These are phyloP conservation scores for Caenorhabditis sulstoni DNA, from an alignment of 2,888 invertebrate genomes.

Conservation along the genomic window DNA sequence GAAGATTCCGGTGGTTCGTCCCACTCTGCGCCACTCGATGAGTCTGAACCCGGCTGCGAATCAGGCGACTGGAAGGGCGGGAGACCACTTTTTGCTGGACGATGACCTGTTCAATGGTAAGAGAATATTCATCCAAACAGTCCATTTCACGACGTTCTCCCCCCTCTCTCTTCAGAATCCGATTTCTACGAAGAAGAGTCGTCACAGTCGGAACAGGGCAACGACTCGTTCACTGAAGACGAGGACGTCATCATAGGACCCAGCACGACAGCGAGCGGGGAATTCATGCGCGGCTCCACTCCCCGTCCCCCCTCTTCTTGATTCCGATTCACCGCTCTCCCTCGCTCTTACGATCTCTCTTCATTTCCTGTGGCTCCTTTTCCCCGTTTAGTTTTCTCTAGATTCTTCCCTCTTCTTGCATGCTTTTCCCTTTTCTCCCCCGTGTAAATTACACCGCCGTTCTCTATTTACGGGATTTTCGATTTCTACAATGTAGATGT, in stretches of 20 bases:
- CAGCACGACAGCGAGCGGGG: constrained; percentile 12
- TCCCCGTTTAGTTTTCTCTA: too few relatives aligned
- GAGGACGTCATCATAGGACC: constrained; percentile 51
- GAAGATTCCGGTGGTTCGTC: constrained; percentile 66
- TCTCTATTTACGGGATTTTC: too few relatives aligned
- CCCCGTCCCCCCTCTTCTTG: constrained; percentile 18
- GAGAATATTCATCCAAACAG: background rate
- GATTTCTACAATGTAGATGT: too few relatives aligned
- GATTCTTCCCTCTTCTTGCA: too few relatives aligned
- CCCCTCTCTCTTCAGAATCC: background rate
- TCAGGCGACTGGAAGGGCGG: constrained; percentile 35
- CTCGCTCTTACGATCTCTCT: too few relatives aligned
- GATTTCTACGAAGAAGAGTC: constrained; percentile 46
- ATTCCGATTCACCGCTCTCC: background rate
- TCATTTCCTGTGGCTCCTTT: too few relatives aligned
- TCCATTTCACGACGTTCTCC: background rate
- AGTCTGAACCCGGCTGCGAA: constrained; percentile 51
- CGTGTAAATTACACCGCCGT: too few relatives aligned
- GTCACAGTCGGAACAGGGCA: constrained; percentile 60
- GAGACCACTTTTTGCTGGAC: constrained; percentile 51
- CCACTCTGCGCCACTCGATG: constrained; percentile 63
- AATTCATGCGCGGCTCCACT: constrained; percentile 18
- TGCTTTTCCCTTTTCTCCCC: too few relatives aligned
- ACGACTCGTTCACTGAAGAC: constrained; percentile 57
- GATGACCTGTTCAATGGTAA: constrained; percentile 48